Evolutionary conservation across 2,113 vertebrate genomes (phyloP), one percentile per base, ranked within the genome.

Genomic region (Pyrgilauda ruficollis): DNA sequence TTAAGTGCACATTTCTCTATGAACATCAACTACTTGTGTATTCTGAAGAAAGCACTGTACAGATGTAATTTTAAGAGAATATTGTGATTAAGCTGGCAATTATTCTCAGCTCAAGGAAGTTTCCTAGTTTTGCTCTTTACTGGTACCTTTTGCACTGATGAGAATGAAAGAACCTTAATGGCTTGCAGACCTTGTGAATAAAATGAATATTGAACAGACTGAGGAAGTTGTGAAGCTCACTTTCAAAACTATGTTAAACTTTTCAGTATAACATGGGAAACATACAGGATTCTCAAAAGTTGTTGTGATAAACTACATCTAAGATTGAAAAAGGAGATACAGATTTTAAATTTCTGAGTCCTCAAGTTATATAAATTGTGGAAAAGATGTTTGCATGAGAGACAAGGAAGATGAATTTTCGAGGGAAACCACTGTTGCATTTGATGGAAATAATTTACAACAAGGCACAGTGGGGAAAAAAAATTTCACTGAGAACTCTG

Each of bases 381-480:
- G 58, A 80, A 79, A 90, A 84, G 17, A 23, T 12, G 66, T 28
- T 28, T 89, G 30, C 12, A 35, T 87, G 43, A 80, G 41, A 86
- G 26, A 61, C 5, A 90, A 30, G 46, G 6, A 69, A 59, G 15
- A 91, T 20, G 67, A 49, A 72, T 83, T 82, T 90, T 13, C 28
- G 46, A 83, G n/a, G 5, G 43, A 31, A 75, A 35, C 0, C 18
- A 43, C 26, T 1, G 0, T 63, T 90, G 68, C 5, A 15, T 79
- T 63, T 52, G 15, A 33, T n/a, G 39, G 22, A 58, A 64, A 37
- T 35, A 85, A 68, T 43, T 79, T 68, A 27, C 39, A 55, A 22
- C 33, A 35, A 24, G 27, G 26, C 39, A 58, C 0, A 2, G 18
- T 16, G 33, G 21, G 37, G 18, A 17, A 86, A 79, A 84, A 69